A percentile compares a stretch with the other conserved stretches of the same genome.
Conservation (phyloP, 2,888 invertebrate genomes). For the Plebejus argus region DNA sequence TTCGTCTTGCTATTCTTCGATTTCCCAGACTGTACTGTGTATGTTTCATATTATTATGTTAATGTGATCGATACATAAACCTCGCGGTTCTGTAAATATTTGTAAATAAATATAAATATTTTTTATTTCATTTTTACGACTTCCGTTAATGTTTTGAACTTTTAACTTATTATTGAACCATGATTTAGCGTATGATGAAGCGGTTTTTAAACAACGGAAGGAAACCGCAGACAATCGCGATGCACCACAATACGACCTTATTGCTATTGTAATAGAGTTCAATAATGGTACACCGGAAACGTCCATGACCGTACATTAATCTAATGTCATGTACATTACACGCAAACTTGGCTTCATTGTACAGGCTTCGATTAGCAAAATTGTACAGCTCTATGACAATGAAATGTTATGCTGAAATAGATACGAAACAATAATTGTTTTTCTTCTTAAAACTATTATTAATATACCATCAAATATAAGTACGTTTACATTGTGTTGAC, state of each 20-base stretch:
- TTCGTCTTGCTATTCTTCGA: background rate
- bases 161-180: background rate
- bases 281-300: background rate
- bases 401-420: too few relatives aligned
- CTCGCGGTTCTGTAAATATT: background rate
- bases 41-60: background rate
- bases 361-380: too few relatives aligned
- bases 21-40: background rate
- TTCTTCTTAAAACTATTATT: too few relatives aligned
- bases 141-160: background rate
- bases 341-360: too few relatives aligned
- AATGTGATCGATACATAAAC: background rate
- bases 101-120: background rate
- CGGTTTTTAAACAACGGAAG: background rate
- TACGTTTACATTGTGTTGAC: too few relatives aligned
- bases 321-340: background rate
- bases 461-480: too few relatives aligned
- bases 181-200: background rate
- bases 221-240: background rate
- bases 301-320: background rate
- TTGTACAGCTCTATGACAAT: too few relatives aligned
- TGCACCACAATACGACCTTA: background rate
- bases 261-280: background rate
- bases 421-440: too few relatives aligned
- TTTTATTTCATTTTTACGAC: background rate